Evolutionary conservation across 2,888 invertebrate genomes (phyloP).

Genomic region (Rosalia funebris): DNA sequence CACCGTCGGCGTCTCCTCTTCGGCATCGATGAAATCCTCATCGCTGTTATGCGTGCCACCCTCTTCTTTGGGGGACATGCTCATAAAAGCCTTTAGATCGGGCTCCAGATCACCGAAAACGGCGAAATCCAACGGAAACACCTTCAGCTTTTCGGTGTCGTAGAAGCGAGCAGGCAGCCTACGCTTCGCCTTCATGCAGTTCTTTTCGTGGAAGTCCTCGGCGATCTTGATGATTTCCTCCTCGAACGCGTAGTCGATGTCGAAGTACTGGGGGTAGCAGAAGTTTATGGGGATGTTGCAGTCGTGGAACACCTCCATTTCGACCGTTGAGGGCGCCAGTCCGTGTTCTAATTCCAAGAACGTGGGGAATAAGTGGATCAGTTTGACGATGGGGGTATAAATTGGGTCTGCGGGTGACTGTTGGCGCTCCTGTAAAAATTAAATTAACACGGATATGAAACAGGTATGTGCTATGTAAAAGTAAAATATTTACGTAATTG

Average conservation of each 20-base stretch:
- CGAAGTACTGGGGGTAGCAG: conserved; percentile 46
- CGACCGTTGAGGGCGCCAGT: conserved; percentile 50
- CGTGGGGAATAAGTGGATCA: conserved; percentile 66
- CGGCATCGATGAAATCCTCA: conserved; percentile 9
- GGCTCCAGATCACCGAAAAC: conserved; percentile 11
- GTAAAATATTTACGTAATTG: no score
- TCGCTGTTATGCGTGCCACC: not conserved
- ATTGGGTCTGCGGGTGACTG: conserved; percentile 38
- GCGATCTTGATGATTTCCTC: conserved; percentile 17
- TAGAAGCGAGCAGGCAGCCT: conserved; percentile 6
- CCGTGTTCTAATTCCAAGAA: conserved; percentile 68
- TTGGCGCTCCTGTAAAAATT: conserved; percentile 41
- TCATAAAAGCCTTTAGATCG: conserved; percentile 13
- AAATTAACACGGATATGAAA: conserved; percentile 25
- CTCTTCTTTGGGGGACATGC: not conserved
- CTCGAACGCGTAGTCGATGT: conserved; percentile 25
- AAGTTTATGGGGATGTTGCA: conserved; percentile 43
- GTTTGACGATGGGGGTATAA: conserved; percentile 49
- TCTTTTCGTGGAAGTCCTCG: conserved; percentile 23
- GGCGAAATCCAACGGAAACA: conserved; percentile 11
- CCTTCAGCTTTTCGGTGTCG: conserved; percentile 20
- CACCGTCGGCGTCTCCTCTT: not conserved
- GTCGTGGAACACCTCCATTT: conserved; percentile 43
- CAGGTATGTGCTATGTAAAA: no score
- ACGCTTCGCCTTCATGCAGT: conserved; percentile 19